Base-by-base conservation (phyloP, 1,140 invertebrate genomes). In the Cyrtorhinus lividipennis region DNA sequence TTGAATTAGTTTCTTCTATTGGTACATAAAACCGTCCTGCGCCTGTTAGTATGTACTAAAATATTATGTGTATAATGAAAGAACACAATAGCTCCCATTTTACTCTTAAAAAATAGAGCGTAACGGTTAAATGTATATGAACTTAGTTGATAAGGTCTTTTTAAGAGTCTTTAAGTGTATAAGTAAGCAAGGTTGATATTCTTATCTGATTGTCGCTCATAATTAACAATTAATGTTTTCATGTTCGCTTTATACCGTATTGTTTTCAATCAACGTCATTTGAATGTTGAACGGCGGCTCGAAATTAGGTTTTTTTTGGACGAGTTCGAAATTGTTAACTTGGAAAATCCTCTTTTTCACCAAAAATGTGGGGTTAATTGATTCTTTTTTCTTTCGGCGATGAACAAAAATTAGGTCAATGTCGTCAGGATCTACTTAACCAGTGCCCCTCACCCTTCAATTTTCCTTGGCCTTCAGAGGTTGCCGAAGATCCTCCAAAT, bases 1-100 rank as follows among this genome's bases (percentile, higher is more conserved):
- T 38, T 15, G 5, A 38, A 38, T 58, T 60, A 46, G 58, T 64
- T 59, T 24, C 46, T 64, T 25, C 61, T 63, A 59, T 64, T 44
- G 59, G 63, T 64, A n/a, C 30, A 30, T 61, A 64, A 61, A 64
- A 64, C 63, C 63, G 63, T 64, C 63, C 63, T 64, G 63, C 63
- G 63, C 63, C 58, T 64, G 58, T 64, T 53, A 53, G 48, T 53
- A 5, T 53, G 48, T 53, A 53, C 48, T 53, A 53, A 53, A 53
- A n/a, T n/a, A n/a, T n/a, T 53, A 22, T 53, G 20, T 13, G 5
- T 15, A 20, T 53, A n/a, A 53, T 53, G 20, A 20, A 53, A 22
- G 8, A 53, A 8, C 8, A 53, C 48, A 53, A 53, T 53, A 53
- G 48, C 12, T 53, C 48, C 48, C 48, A 53, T 53, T 15, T 20